These are phyloP conservation scores for Penaeus monodon DNA, from an alignment of 2,888 invertebrate species.

Conservation along the genomic window DNA sequence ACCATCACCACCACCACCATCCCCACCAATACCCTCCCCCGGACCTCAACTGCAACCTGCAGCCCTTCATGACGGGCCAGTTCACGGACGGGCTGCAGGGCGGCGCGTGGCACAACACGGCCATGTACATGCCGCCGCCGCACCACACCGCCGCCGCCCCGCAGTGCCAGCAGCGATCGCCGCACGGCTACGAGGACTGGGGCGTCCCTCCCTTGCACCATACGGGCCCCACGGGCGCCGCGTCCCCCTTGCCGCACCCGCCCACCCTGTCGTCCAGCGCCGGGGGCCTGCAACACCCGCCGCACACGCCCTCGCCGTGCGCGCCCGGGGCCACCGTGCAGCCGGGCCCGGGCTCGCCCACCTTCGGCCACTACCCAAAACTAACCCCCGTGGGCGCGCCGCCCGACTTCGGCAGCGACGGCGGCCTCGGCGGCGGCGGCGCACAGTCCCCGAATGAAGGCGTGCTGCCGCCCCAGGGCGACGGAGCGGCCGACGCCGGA, in stretches of 20 bases:
- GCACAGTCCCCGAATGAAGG: constrained; percentile 42
- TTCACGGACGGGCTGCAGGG: constrained; percentile 45
- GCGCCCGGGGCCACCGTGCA: constrained; percentile 12
- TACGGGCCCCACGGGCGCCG: constrained; percentile 30
- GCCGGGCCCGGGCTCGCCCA: constrained; percentile 27
- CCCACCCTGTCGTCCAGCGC: constrained; percentile 17
- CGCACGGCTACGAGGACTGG: constrained; percentile 58
- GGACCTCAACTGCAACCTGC: constrained; percentile 55
- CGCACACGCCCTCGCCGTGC: constrained; percentile 53
- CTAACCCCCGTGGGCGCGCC: not conserved
- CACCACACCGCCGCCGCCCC: constrained; percentile 52
- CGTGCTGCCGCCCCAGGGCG: constrained; percentile 16
- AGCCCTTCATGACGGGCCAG: constrained; percentile 53
- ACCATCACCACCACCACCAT: constrained; percentile 43
- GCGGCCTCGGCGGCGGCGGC: constrained; percentile 29
- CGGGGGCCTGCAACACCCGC: constrained; percentile 32
- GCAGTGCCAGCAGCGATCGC: constrained; percentile 51
- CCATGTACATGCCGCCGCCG: constrained; percentile 48
- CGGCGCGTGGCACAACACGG: constrained; percentile 48
- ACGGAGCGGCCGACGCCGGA: constrained; percentile 29
- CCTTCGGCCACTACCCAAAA: constrained; percentile 36
- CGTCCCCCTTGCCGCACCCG: constrained; percentile 53
- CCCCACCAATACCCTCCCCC: constrained; percentile 45
- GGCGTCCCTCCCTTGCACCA: constrained; percentile 31
- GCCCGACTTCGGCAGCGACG: constrained; percentile 32